Conservation (phyloP, 2,888 invertebrate genomes). For the Drosophila acutilabella region DNA sequence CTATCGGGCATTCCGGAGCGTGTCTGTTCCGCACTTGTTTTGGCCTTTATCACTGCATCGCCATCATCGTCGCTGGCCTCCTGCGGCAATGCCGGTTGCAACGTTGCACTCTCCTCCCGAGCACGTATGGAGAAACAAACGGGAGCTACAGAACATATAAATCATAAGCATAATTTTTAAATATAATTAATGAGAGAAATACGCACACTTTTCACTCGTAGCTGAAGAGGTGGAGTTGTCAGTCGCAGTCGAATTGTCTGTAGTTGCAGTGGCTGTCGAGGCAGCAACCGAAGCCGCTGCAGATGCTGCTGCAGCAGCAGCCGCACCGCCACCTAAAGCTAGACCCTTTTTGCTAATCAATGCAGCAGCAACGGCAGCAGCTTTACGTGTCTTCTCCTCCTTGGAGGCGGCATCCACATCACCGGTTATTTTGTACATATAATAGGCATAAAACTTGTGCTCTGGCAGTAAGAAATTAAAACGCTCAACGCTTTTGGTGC, state of each 20-base stretch:
- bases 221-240: conserved; percentile 5
- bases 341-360: conserved; percentile 78
- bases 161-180: no score
- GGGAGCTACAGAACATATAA: conserved; percentile 86
- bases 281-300: conserved; percentile 9
- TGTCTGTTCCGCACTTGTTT: conserved; percentile 31
- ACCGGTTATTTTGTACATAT: conserved; percentile 88
- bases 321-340: conserved; percentile 35
- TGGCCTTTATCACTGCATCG: conserved; percentile 37
- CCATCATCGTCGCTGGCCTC: conserved; percentile 89
- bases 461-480: conserved; percentile 93
- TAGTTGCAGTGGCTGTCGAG: conserved; percentile 5
- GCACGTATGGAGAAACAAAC: conserved; percentile 94
- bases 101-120: conserved; percentile 89
- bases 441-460: conserved; percentile 93
- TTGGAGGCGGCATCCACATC: conserved; percentile 83
- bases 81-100: conserved; percentile 91
- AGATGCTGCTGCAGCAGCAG: conserved; percentile 28
- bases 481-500: conserved; percentile 92
- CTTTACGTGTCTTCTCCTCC: conserved; percentile 81
- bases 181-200: not conserved
- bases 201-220: conserved; percentile 49
- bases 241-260: not conserved
- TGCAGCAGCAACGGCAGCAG: conserved; percentile 82
- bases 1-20: conserved; percentile 79